A percentile compares a stretch with the other conserved stretches of the same genome.
Evolutionary conservation across 2,797 vertebrate genomes (phyloP).

Genomic region (Galagoides demidoff): DNA sequence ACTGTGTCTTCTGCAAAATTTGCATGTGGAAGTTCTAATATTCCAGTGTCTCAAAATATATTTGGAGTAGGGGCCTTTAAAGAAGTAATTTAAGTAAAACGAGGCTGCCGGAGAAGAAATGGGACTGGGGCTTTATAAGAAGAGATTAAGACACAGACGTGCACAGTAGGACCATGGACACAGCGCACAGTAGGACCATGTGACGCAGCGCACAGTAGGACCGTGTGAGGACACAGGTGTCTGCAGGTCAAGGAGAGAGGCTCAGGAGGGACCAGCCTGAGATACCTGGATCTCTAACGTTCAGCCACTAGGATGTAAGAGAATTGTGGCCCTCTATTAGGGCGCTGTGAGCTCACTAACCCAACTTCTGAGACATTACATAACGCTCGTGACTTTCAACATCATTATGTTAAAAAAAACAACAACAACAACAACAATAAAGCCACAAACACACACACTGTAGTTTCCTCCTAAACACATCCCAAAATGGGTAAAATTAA

Average conservation of each 20-base stretch:
- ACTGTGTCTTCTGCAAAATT: background rate
- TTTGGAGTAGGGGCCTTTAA: background rate
- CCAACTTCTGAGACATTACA: background rate
- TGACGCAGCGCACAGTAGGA: background rate
- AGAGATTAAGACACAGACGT: background rate
- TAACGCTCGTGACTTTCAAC: background rate
- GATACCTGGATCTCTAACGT: background rate
- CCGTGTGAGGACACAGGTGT: background rate
- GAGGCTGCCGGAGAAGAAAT: background rate
- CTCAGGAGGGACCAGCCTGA: background rate
- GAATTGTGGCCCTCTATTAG: background rate
- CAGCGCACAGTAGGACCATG: background rate
- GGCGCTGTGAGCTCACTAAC: background rate
- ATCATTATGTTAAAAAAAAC: background rate
- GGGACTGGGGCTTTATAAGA: background rate
- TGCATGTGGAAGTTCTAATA: background rate
- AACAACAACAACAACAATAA: background rate
- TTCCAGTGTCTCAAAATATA: background rate
- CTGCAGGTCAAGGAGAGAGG: background rate
- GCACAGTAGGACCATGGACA: background rate
- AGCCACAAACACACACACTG: background rate
- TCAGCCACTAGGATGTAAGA: background rate
- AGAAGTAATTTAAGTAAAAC: background rate
- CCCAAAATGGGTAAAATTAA: background rate
- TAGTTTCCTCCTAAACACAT: no score